Conservation (phyloP, 2,797 vertebrate genomes). For the Microctenopoma lineatum region DNA sequence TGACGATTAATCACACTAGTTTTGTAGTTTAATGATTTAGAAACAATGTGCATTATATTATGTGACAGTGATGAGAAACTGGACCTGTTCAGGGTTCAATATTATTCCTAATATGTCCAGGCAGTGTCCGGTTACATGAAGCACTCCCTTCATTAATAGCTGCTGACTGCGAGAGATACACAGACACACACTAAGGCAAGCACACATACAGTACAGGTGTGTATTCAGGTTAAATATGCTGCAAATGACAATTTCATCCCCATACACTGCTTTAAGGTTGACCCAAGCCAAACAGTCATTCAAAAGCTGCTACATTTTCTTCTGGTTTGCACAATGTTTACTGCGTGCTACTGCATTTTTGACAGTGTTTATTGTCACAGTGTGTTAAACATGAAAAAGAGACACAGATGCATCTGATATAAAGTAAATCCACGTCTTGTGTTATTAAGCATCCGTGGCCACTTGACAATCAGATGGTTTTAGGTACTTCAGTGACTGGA, state of each 20-base stretch:
- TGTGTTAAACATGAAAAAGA: conserved; percentile 13
- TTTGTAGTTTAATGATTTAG: conserved; percentile 27
- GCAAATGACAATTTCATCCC: conserved; percentile 12
- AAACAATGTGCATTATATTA: conserved; percentile 13
- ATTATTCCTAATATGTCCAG: neutral
- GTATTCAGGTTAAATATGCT: conserved; percentile 26
- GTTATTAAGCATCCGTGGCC: neutral
- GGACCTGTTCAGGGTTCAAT: neutral
- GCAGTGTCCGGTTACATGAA: conserved; percentile 42
- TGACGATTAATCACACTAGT: neutral
- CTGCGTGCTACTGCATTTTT: conserved; percentile 21
- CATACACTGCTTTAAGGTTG: neutral
- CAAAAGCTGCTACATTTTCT: conserved; percentile 46
- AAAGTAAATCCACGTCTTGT: conserved; percentile 1
- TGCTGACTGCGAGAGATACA: conserved; percentile 40
- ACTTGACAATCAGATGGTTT: conserved; percentile 8
- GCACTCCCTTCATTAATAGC: conserved; percentile 48
- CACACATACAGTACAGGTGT: conserved; percentile 12
- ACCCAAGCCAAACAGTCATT: conserved; percentile 13
- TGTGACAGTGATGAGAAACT: neutral
- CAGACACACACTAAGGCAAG: conserved; percentile 2
- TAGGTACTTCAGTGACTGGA: conserved; percentile 4
- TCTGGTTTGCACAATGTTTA: conserved; percentile 19
- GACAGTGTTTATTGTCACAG: conserved; percentile 9
- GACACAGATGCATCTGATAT: conserved; percentile 11